Conservation (phyloP, 1,140 invertebrate species). For the Trichoplusia ni region DNA sequence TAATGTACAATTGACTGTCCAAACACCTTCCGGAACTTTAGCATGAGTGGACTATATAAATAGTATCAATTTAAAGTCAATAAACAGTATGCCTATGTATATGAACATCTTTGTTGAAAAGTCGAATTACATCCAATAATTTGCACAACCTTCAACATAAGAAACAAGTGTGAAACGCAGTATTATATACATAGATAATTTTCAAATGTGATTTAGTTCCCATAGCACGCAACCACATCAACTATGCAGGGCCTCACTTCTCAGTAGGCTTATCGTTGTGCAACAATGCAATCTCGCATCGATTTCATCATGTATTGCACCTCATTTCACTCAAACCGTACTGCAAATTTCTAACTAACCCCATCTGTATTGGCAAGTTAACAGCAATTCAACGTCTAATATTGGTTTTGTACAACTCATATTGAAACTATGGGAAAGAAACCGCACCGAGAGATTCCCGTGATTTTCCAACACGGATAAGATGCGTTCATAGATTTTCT, state of each 20-base stretch:
- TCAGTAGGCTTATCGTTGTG: conserved; percentile 66
- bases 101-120: neutral
- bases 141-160: conserved; percentile 21
- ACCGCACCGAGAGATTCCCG: conserved; percentile 65
- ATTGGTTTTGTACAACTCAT: conserved; percentile 77
- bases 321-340: conserved; percentile 66
- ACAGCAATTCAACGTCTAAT: conserved; percentile 62
- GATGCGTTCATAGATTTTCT: conserved; percentile 72
- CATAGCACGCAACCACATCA: conserved; percentile 67
- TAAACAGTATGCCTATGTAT: neutral
- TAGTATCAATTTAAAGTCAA: neutral
- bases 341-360: conserved; percentile 60
- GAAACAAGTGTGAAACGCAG: conserved; percentile 22
- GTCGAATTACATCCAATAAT: conserved; percentile 10
- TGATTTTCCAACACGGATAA: conserved; percentile 69
- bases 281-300: conserved; percentile 71
- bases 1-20: conserved; percentile 17
- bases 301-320: conserved; percentile 70
- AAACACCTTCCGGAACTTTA: conserved; percentile 17
- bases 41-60: neutral
- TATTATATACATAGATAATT: conserved; percentile 53
- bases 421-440: conserved; percentile 66
- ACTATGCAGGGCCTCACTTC: conserved; percentile 57
- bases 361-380: conserved; percentile 61
- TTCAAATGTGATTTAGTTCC: conserved; percentile 70